phyloP scores from a whole-genome alignment of 2,113 vertebrate species.

The Mus musculus region DNA sequence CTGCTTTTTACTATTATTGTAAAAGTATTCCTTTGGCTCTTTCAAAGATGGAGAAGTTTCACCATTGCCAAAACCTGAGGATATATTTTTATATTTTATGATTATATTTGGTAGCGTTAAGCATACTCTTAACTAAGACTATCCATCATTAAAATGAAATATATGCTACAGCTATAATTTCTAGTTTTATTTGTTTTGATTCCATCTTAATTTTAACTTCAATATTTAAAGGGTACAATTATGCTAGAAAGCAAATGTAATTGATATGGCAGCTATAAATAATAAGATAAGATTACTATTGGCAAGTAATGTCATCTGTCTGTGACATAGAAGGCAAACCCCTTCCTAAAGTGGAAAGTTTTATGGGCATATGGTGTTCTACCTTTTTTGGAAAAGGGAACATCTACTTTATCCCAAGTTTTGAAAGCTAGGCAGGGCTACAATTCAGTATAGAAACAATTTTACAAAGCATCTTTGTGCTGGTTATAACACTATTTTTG shows the following conservation, averaged over 20 bases:
- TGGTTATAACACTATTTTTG: background rate
- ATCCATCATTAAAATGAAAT: conserved; percentile 9
- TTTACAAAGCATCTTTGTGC: background rate
- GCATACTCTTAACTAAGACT: background rate
- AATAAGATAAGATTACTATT: background rate
- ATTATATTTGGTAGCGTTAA: background rate
- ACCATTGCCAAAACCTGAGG: background rate
- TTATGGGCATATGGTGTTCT: background rate
- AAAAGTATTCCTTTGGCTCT: background rate
- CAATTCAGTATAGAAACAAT: background rate
- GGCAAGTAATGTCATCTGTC: background rate
- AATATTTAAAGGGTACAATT: background rate
- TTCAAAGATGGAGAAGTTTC: background rate
- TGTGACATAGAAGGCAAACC: background rate
- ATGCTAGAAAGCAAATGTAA: background rate
- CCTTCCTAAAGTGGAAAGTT: conserved; percentile 32
- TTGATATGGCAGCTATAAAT: background rate
- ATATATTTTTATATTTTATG: background rate
- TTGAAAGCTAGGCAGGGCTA: background rate
- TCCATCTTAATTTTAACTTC: conserved; percentile 1
- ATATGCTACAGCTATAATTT: background rate
- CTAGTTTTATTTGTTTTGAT: conserved; percentile 32
- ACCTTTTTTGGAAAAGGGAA: background rate
- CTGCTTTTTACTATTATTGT: background rate
- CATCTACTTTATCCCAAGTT: background rate